A percentile compares a stretch with the other conserved stretches of the same genome.
Evolutionary conservation across 2,888 invertebrate species (phyloP).

Genomic region (Eilema griseolum): DNA sequence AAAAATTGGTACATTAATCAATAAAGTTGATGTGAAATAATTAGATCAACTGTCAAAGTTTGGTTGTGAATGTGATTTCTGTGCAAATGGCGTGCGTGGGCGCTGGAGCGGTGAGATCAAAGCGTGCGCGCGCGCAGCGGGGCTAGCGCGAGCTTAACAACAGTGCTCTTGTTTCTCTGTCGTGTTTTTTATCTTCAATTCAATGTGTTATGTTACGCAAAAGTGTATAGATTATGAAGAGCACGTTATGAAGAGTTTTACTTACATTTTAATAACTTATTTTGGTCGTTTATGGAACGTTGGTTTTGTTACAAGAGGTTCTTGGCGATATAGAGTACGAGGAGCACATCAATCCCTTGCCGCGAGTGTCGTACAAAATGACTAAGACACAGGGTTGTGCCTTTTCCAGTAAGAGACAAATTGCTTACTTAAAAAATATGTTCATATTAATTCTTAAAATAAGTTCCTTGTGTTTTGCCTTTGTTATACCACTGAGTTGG

Average conservation of each 20-base stretch:
- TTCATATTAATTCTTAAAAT: too few species aligned
- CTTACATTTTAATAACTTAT: neutral
- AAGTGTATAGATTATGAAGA: slow-evolving; percentile 17
- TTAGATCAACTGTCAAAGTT: slow-evolving; percentile 44
- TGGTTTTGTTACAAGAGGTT: too few species aligned
- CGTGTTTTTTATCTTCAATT: slow-evolving; percentile 28
- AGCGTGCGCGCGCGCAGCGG: slow-evolving; percentile 54
- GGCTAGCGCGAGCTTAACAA: slow-evolving; percentile 50
- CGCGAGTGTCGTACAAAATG: neutral
- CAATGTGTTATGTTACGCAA: slow-evolving; percentile 43
- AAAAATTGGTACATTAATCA: slow-evolving; percentile 47
- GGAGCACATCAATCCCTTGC: too few species aligned
- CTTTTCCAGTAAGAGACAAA: too few species aligned
- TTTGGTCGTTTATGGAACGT: neutral
- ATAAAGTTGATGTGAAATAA: slow-evolving; percentile 41
- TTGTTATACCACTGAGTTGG: too few species aligned
- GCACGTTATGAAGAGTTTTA: neutral
- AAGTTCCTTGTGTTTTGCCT: too few species aligned
- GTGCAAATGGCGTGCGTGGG: slow-evolving; percentile 69
- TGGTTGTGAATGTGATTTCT: slow-evolving; percentile 63
- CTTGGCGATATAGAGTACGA: too few species aligned
- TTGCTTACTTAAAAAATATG: too few species aligned
- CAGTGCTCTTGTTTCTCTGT: slow-evolving; percentile 45
- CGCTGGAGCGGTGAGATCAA: slow-evolving; percentile 64
- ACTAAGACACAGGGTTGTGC: neutral